These are phyloP conservation scores for Micromys minutus DNA, from an alignment of 2,113 vertebrate species.

Conservation along the genomic window DNA sequence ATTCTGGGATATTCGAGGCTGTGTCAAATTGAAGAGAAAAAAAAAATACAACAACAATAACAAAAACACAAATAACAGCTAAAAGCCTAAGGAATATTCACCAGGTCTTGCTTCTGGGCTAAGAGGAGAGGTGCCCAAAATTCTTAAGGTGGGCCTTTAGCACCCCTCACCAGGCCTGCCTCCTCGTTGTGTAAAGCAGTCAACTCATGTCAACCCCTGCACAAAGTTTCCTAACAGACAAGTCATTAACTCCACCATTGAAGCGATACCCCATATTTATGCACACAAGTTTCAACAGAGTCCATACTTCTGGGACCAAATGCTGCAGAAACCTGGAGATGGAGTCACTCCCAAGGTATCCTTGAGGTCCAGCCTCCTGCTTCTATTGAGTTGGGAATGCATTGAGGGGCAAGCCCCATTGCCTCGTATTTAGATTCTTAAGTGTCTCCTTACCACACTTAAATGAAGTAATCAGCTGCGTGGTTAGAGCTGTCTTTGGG, in stretches of 20 bases:
- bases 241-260: no score
- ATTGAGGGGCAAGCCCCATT: accelerated
- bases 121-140: no score
- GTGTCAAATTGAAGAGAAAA: background rate
- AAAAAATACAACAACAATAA: background rate
- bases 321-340: background rate
- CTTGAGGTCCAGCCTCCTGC: no score
- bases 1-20: background rate
- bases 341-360: no score
- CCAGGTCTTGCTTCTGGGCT: background rate
- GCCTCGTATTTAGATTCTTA: background rate
- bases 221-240: background rate
- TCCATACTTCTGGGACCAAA: background rate
- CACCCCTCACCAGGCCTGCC: background rate
- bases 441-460: background rate
- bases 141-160: background rate
- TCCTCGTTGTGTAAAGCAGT: background rate
- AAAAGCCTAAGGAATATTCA: background rate
- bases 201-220: background rate
- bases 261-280: background rate
- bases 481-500: no score
- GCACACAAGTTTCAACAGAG: background rate
- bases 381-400: background rate
- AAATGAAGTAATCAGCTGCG: background rate
- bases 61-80: background rate